A percentile compares a stretch with the other conserved stretches of the same genome.
phyloP scores from a whole-genome alignment of 2,888 invertebrate species.

The Galerucella nymphaeae region DNA sequence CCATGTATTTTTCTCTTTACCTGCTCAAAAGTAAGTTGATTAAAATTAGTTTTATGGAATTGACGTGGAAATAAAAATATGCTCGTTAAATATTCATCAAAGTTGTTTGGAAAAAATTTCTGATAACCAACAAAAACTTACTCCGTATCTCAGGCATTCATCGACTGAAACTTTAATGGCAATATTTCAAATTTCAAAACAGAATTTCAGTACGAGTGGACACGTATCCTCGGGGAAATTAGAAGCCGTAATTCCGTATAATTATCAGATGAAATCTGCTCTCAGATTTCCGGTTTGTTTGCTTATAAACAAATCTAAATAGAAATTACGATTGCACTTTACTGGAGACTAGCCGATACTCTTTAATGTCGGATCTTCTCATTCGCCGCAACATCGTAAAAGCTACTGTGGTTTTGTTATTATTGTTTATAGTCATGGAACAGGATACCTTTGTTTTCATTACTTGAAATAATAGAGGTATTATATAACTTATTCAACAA shows the following conservation, averaged over 20 bases:
- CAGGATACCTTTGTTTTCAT: slow-evolving; percentile 27
- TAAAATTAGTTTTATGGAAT: background rate
- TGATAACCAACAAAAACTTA: background rate
- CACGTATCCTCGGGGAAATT: slow-evolving; percentile 54
- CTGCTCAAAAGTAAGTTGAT: background rate
- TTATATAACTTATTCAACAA: slow-evolving; percentile 7
- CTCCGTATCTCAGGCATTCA: slow-evolving; percentile 20
- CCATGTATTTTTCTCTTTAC: background rate
- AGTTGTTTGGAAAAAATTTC: background rate
- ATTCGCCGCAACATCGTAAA: slow-evolving; percentile 22
- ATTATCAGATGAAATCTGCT: slow-evolving; percentile 50
- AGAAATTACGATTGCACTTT: slow-evolving; percentile 35
- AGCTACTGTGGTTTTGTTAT: slow-evolving; percentile 10
- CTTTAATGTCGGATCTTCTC: background rate
- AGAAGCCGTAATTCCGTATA: slow-evolving; percentile 54
- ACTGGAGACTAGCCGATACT: slow-evolving; percentile 24
- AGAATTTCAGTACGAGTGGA: slow-evolving; percentile 49
- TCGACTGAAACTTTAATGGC: slow-evolving; percentile 44
- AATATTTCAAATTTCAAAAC: slow-evolving; percentile 49
- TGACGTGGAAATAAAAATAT: background rate
- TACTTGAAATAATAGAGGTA: slow-evolving; percentile 21
- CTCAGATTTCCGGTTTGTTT: slow-evolving; percentile 37
- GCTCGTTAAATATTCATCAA: slow-evolving; percentile 21
- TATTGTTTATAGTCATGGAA: slow-evolving; percentile 14
- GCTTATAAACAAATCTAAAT: slow-evolving; percentile 37